A percentile compares a stretch with the other conserved stretches of the same genome.
phyloP scores from a whole-genome alignment of 2,888 invertebrate genomes.

The Pterostichus madidus region DNA sequence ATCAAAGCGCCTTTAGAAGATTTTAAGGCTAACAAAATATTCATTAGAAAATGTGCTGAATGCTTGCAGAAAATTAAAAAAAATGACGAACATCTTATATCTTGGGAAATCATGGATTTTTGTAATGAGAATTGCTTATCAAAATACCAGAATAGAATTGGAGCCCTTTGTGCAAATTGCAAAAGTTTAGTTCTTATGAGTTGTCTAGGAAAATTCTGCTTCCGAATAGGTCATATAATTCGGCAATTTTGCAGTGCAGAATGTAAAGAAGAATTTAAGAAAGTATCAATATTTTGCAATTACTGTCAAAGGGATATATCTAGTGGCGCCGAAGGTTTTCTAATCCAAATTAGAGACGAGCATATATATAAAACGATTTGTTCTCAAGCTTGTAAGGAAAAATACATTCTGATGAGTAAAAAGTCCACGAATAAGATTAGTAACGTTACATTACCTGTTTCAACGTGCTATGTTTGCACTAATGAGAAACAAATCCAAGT shows the following conservation, averaged over 20 bases:
- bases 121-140: slow-evolving; percentile 89
- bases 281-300: slow-evolving; percentile 89
- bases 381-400: neutral
- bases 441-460: neutral
- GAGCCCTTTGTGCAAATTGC: slow-evolving; percentile 87
- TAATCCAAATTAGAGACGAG: neutral
- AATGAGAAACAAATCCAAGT: neutral
- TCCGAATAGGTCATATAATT: slow-evolving; percentile 91
- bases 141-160: slow-evolving; percentile 84
- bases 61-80: neutral
- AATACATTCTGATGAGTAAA: neutral
- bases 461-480: neutral
- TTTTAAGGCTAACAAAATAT: neutral
- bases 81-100: slow-evolving; percentile 73
- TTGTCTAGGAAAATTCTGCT: slow-evolving; percentile 88
- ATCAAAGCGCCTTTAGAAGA: no score
- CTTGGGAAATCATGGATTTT: slow-evolving; percentile 94
- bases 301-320: slow-evolving; percentile 88
- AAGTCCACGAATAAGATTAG: neutral
- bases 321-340: slow-evolving; percentile 75
- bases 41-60: slow-evolving; percentile 9
- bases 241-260: slow-evolving; percentile 90
- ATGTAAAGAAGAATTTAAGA: slow-evolving; percentile 90
- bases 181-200: slow-evolving; percentile 83
- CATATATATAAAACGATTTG: neutral